Percentiles rank a stretch among this genome's conserved stretches.
These are phyloP conservation scores for Diuraphis noxia DNA, from an alignment of 1,140 invertebrate species.

Conservation along the genomic window DNA sequence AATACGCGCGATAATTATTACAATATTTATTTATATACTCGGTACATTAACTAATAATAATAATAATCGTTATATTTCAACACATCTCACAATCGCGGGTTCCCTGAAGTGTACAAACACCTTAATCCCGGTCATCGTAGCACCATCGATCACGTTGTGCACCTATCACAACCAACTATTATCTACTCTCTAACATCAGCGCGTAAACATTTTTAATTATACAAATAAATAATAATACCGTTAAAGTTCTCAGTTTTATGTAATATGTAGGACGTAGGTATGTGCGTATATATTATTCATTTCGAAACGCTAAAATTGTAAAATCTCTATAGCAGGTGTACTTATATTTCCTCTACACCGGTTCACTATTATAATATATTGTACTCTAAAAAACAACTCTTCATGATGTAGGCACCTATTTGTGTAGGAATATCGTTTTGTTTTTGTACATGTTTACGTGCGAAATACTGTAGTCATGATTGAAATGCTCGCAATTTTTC, in stretches of 20 bases:
- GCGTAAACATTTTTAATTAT: background rate
- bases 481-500: background rate
- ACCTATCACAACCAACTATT: background rate
- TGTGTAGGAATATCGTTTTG: background rate
- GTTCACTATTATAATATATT: background rate
- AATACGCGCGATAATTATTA: background rate
- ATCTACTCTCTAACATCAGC: background rate
- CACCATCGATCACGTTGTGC: background rate
- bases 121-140: background rate
- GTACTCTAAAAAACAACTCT: background rate
- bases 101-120: background rate
- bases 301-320: background rate
- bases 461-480: background rate
- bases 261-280: too few species aligned
- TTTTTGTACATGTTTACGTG: background rate
- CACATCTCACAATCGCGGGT: background rate
- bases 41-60: too few species aligned
- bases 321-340: background rate
- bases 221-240: background rate
- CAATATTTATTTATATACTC: too few species aligned
- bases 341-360: background rate
- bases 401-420: background rate
- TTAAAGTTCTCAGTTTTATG: background rate
- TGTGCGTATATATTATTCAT: background rate
- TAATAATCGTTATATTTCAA: background rate